These are phyloP conservation scores for Tragulus kanchil DNA, from an alignment of 2,113 vertebrate species.

Conservation along the genomic window DNA sequence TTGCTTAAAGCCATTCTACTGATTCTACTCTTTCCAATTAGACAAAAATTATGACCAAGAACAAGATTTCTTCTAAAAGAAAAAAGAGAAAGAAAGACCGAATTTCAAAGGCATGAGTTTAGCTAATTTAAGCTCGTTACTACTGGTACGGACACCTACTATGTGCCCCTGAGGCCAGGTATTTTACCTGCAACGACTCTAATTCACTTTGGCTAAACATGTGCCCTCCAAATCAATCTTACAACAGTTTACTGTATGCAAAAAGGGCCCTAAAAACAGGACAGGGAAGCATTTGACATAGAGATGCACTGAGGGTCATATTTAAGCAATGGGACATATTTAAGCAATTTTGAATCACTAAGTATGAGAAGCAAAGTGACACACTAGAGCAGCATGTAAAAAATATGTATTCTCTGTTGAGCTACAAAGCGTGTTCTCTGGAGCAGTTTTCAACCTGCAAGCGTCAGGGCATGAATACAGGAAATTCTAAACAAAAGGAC, in stretches of 20 bases:
- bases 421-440: neutral
- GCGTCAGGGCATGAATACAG: neutral
- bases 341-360: slow-evolving; percentile 39
- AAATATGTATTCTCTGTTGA: neutral
- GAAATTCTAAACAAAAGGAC: neutral
- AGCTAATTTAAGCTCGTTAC: neutral
- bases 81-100: neutral
- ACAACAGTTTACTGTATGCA: slow-evolving; percentile 45
- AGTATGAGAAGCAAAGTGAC: slow-evolving; percentile 7
- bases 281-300: neutral
- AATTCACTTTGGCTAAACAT: neutral
- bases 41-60: neutral
- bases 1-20: neutral
- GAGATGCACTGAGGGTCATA: neutral
- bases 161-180: neutral
- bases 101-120: slow-evolving; percentile 41
- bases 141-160: neutral
- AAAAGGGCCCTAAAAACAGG: neutral
- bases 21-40: neutral
- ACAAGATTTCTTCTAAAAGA: slow-evolving; percentile 20
- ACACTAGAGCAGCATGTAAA: neutral
- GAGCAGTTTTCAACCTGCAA: neutral
- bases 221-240: slow-evolving; percentile 1
- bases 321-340: slow-evolving; percentile 20
- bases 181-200: neutral